A percentile compares a stretch with the other conserved stretches of the same genome.
These are phyloP conservation scores for Athetis lepigone DNA, from an alignment of 2,888 invertebrate species.

Conservation along the genomic window DNA sequence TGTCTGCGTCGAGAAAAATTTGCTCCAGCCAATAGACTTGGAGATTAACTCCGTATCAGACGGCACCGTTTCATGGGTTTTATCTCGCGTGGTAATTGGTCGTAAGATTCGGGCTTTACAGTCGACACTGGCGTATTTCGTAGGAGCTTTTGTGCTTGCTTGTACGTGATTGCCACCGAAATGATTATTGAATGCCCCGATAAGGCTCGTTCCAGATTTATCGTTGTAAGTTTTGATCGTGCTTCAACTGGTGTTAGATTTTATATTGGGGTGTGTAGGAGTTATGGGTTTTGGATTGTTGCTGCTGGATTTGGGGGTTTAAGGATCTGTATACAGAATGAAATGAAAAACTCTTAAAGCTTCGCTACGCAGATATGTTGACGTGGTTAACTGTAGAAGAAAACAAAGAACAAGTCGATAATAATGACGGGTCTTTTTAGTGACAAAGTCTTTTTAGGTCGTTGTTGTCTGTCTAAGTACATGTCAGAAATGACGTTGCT, in stretches of 20 bases:
- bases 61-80: constrained; percentile 78
- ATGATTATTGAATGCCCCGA: constrained; percentile 75
- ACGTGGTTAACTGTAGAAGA: too few species aligned
- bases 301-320: too few species aligned
- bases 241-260: constrained; percentile 53
- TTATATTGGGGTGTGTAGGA: constrained; percentile 39
- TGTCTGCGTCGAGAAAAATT: constrained; percentile 66
- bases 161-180: constrained; percentile 74
- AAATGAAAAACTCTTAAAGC: too few species aligned
- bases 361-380: too few species aligned
- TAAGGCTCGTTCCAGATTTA: constrained; percentile 66
- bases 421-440: too few species aligned
- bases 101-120: constrained; percentile 82
- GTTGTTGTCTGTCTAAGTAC: too few species aligned
- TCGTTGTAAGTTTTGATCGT: constrained; percentile 62
- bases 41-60: constrained; percentile 73
- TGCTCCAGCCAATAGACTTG: constrained; percentile 66
- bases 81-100: constrained; percentile 83
- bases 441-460: too few species aligned
- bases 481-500: too few species aligned
- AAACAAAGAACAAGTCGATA: too few species aligned
- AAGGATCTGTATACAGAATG: too few species aligned
- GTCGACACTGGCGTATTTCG: constrained; percentile 71
- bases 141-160: constrained; percentile 72
- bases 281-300: constrained; percentile 26